Evolutionary conservation across 2,797 vertebrate species (phyloP), one percentile per base, ranked within the genome.

Genomic region (Liparis tanakae): DNA sequence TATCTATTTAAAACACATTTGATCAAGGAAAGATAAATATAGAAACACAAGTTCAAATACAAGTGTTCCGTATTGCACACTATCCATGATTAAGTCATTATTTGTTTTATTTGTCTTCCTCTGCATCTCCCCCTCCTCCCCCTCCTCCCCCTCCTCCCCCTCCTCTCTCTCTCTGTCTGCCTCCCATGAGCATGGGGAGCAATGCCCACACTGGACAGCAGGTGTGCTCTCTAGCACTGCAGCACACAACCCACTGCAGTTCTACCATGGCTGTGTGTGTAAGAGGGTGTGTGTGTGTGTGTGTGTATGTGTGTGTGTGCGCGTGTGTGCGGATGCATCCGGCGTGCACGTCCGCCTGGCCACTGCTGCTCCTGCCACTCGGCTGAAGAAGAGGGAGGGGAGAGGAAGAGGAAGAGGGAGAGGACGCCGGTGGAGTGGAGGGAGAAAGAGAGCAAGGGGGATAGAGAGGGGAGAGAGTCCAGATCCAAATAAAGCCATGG

Each of bases 401-500:
- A 85, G 43, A 74, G 72, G 64, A 77, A 67, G 77, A 67, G 86
- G 64, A 77, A 67, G 77, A 67, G 86, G 85, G 43, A 48, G 70
- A 55, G 46, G 34, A 82, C 63, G 72, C 51, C 57, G 84, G 80
- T 82, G 82, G 74, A 70, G 78, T 22, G 74, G 79, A 84, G 79
- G 75, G 77, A 83, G 73, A 74, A 54, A 59, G 59, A 54, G 72
- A 71, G 70, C 9, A 62, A 72, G 57, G 67, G 44, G 63, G 57
- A 79, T 36, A 77, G 72, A 70, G 44, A 65, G 73, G 72, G 78
- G 61, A 83, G 68, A 73, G 75, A 76, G 79, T 80, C 85, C 93
- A 80, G 79, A 90, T 89, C 95, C 95, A 96, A 96, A 97, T 96
- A 96, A 95, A 97, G 97, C 81, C 81, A 95, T 95, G 95, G 90